Base-by-base conservation (phyloP, 2,797 vertebrate species). In the Microcaecilia unicolor region DNA sequence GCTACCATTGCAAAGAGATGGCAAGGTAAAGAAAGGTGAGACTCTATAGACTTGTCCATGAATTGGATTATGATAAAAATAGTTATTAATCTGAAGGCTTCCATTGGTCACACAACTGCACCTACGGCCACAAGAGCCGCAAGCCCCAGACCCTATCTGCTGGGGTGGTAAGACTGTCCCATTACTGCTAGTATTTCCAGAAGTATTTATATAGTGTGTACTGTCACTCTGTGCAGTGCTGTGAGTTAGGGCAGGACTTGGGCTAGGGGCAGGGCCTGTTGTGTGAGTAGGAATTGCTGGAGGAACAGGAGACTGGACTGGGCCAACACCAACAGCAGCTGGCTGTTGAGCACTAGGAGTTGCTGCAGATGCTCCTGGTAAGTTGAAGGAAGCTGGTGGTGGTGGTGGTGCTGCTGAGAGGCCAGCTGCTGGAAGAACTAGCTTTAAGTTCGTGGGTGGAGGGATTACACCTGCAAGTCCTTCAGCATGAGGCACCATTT, bases 161-260 rank as follows among this genome's bases (percentile, higher is more conserved):
- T 80, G 87, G 0, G 72, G 77, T 10, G 70, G 70, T 29, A 76
- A 41, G 17, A 80, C 32, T 9, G 76, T 64, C 37, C 82, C 80
- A 0, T 63, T 77, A 37, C 82, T 44, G 48, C 60, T 80, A 4
- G 58, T 74, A 29, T 64, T 82, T 9, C 80, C 82, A 23, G 83
- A 78, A 28, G 82, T 79, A 15, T 81, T 90, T 48, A 91, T 90
- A 58, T 90, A 93, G 7, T 90, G 78, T 1, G 84, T 84, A 43
- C 82, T 84, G 67, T 94, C 87, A 1, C 86, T 89, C 64, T 90
- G 90, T 2, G 90, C 87, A 1, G 83, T 88, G 69, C 90, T 93
- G 70, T 90, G 91, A 22, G 86, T 89, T 4, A 90, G 66, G 7
- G 89, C 88, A 0, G 91, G 89, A 68, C 84, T 91, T 0, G 85